phyloP scores from a whole-genome alignment of 2,797 vertebrate species.

The Hirundo rustica region DNA sequence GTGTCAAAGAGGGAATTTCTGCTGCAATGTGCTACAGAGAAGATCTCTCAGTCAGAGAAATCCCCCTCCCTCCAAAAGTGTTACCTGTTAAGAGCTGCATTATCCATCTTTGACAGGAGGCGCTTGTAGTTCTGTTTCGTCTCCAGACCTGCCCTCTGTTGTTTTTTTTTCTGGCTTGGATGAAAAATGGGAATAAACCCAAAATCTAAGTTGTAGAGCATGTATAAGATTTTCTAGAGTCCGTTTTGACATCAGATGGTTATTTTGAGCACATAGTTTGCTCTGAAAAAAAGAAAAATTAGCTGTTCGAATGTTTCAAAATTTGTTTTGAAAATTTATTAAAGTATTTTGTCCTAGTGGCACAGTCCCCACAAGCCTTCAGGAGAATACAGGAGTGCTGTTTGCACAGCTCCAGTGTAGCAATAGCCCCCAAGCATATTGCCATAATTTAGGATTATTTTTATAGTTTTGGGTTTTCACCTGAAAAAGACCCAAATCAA shows the following conservation, averaged over 20 bases:
- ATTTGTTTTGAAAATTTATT: neutral
- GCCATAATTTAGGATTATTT: neutral
- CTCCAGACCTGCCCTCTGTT: neutral
- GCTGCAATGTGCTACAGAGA: neutral
- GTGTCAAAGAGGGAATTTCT: neutral
- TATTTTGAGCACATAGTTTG: neutral
- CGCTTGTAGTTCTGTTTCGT: neutral
- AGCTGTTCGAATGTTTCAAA: neutral
- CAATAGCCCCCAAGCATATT: neutral
- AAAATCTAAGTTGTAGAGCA: neutral
- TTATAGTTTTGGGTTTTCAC: neutral
- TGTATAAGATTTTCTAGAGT: neutral
- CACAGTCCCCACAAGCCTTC: neutral
- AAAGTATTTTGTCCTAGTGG: neutral
- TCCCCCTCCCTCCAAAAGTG: neutral
- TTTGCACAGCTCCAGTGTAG: neutral
- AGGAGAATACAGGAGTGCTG: neutral
- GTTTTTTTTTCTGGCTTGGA: neutral
- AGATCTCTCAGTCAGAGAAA: neutral
- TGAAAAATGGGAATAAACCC: neutral
- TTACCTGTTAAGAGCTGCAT: neutral
- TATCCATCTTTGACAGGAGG: neutral
- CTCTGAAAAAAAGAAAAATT: neutral
- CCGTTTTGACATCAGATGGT: neutral
- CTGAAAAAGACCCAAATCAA: neutral